Percentiles rank a stretch among this genome's conserved stretches.
These are phyloP conservation scores for Sphenopsis melanotis DNA, from an alignment of 2,797 vertebrate genomes.

Conservation along the genomic window DNA sequence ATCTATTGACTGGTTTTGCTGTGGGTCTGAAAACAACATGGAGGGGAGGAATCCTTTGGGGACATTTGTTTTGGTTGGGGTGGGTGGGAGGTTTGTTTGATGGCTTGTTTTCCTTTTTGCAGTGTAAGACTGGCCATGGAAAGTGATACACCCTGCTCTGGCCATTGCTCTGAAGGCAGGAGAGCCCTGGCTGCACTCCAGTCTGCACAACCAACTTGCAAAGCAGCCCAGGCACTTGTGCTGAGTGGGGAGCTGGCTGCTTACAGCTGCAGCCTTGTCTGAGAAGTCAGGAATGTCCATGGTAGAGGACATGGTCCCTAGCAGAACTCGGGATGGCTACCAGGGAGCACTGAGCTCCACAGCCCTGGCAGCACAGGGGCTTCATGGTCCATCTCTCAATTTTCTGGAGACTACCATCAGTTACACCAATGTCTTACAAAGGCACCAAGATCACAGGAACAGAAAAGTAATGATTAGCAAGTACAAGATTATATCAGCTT, in stretches of 20 bases:
- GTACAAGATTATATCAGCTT: not conserved
- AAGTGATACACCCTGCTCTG: not conserved
- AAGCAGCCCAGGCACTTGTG: not conserved
- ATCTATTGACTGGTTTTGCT: not conserved
- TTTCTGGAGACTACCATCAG: not conserved
- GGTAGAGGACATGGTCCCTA: fast-evolving
- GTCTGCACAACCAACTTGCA: not conserved
- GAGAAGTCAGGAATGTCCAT: not conserved
- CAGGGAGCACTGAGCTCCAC: not conserved
- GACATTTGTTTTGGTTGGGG: not conserved
- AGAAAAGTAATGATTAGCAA: not conserved
- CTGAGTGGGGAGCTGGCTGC: not conserved
- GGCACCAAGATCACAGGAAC: not conserved
- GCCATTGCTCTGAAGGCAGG: not conserved
- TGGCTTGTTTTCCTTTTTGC: not conserved
- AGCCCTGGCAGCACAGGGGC: not conserved
- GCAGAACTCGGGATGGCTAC: not conserved
- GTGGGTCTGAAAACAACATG: not conserved
- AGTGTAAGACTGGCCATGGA: not conserved
- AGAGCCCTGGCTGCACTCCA: not conserved
- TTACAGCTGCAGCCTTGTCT: not conserved
- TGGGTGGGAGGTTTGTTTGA: not conserved
- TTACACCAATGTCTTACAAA: not conserved
- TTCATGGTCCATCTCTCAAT: not conserved
- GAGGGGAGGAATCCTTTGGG: not conserved